These are phyloP conservation scores for Apodemia hepburni DNA, from an alignment of 2,888 invertebrate species.

Conservation along the genomic window DNA sequence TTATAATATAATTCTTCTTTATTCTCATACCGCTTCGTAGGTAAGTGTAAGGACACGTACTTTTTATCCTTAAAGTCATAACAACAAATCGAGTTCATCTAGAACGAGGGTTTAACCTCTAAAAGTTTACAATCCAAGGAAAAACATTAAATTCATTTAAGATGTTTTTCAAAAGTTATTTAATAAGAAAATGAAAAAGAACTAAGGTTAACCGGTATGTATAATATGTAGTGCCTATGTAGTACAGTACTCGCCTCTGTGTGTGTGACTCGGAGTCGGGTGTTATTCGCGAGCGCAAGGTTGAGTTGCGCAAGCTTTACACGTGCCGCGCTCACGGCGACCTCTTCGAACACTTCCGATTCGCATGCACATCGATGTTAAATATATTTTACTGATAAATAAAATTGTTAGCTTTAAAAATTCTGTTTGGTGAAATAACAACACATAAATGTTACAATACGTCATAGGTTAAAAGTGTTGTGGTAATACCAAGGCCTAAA, in stretches of 20 bases:
- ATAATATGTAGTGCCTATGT: background rate
- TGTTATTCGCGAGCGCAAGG: conserved; percentile 67
- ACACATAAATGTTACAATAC: too few relatives aligned
- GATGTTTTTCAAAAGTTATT: conserved; percentile 7
- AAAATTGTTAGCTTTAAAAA: background rate
- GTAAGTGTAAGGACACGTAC: too few relatives aligned
- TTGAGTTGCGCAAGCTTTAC: conserved; percentile 68
- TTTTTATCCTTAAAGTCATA: too few relatives aligned
- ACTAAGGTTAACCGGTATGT: conserved; percentile 9
- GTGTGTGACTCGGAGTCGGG: conserved; percentile 13
- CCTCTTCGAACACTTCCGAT: conserved; percentile 75
- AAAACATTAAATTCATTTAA: background rate
- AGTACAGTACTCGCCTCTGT: background rate
- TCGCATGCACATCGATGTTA: conserved; percentile 59
- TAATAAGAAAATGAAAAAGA: conserved; percentile 12
- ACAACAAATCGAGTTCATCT: too few relatives aligned
- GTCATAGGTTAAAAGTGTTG: too few relatives aligned
- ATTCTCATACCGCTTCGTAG: too few relatives aligned
- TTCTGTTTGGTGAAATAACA: background rate
- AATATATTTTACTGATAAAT: conserved; percentile 11
- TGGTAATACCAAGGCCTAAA: too few relatives aligned
- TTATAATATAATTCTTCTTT: too few relatives aligned
- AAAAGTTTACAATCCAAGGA: background rate
- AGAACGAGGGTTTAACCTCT: too few relatives aligned
- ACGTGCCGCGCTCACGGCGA: conserved; percentile 60